A percentile compares a stretch with the other conserved stretches of the same genome.
Evolutionary conservation across 2,888 invertebrate genomes (phyloP).

Genomic region (Pseudanteris insignis): DNA sequence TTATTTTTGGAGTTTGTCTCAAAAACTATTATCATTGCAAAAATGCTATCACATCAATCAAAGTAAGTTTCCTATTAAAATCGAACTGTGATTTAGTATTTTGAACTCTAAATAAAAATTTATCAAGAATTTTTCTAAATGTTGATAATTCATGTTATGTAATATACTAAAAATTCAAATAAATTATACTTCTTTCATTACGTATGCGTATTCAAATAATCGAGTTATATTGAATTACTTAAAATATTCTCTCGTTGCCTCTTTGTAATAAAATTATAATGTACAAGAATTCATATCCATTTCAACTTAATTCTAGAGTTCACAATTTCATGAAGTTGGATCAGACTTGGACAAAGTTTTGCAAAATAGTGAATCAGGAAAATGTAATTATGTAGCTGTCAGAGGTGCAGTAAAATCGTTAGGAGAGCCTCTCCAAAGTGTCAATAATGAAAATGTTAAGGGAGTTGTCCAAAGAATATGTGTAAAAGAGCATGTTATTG

Average conservation of each 20-base stretch:
- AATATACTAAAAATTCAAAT: neutral
- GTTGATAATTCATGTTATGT: neutral
- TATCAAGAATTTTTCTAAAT: neutral
- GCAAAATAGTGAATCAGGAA: slow-evolving; percentile 72
- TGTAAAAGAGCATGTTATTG: slow-evolving; percentile 83
- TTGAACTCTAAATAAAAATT: neutral
- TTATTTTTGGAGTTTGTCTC: slow-evolving; percentile 78
- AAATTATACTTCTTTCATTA: too few relatives aligned
- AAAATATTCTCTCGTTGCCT: slow-evolving; percentile 4
- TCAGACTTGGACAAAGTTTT: slow-evolving; percentile 72
- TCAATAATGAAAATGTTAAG: slow-evolving; percentile 76
- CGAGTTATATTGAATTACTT: too few relatives aligned
- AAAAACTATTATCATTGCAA: slow-evolving; percentile 80
- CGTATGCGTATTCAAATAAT: too few relatives aligned
- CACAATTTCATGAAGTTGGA: slow-evolving; percentile 77
- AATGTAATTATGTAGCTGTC: slow-evolving; percentile 79
- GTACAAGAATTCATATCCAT: too few relatives aligned
- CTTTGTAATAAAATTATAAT: too few relatives aligned
- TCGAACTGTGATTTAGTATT: neutral
- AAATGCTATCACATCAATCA: slow-evolving; percentile 75
- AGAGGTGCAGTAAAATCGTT: slow-evolving; percentile 80
- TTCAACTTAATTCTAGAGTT: slow-evolving; percentile 71
- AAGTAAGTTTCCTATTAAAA: too few relatives aligned
- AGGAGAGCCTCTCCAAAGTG: slow-evolving; percentile 79
- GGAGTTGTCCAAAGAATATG: slow-evolving; percentile 84